Conservation (phyloP, 2,113 vertebrate genomes). For the Myanophis thanlyinensis region DNA sequence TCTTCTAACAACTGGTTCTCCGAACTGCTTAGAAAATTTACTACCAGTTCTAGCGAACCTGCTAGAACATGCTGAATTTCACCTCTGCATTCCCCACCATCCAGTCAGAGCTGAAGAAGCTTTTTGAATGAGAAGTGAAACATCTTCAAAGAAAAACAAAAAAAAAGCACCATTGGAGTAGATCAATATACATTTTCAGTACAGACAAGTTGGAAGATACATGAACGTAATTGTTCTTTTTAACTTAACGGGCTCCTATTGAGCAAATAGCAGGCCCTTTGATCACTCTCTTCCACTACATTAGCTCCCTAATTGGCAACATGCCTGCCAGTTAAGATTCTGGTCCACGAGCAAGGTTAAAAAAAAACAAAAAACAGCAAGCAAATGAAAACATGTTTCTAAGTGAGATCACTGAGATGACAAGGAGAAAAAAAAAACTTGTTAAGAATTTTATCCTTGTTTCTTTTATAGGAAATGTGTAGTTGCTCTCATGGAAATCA, state of each 20-base stretch:
- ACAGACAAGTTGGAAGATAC: neutral
- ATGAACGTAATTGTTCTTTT: neutral
- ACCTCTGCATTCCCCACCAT: too few relatives aligned
- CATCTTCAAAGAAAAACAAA: too few relatives aligned
- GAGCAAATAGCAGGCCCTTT: neutral
- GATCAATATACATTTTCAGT: neutral
- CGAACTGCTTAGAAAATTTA: too few relatives aligned
- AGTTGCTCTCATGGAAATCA: neutral
- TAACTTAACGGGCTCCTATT: neutral
- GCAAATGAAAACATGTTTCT: neutral
- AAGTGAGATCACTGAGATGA: constrained; percentile 1
- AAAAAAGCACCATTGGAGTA: too few relatives aligned
- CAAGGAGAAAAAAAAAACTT: neutral
- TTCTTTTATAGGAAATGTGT: neutral
- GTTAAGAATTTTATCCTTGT: neutral
- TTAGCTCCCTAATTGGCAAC: constrained; percentile 16
- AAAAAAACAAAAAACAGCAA: constrained; percentile 3
- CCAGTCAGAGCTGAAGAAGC: too few relatives aligned
- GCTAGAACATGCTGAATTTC: too few relatives aligned
- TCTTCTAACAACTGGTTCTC: too few relatives aligned
- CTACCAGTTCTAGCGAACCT: too few relatives aligned
- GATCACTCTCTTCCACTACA: neutral
- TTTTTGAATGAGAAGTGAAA: too few relatives aligned
- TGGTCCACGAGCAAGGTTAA: neutral
- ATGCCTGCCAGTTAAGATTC: neutral